Percentiles rank a stretch among this genome's conserved stretches.
Evolutionary conservation across 2,113 vertebrate genomes (phyloP).

Genomic region (Ancistrus triradiatus): DNA sequence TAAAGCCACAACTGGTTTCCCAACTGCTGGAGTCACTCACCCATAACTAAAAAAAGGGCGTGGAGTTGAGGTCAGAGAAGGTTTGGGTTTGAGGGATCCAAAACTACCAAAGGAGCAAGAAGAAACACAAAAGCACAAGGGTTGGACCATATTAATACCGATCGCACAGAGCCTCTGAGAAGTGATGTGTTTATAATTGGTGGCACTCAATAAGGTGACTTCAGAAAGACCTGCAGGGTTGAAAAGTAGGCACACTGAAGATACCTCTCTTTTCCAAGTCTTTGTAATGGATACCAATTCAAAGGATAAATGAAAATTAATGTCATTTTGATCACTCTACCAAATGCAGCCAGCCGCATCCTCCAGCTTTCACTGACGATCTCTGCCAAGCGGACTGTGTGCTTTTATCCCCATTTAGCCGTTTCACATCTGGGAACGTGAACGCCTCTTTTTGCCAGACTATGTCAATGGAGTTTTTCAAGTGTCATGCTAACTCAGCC

Average conservation of each 20-base stretch:
- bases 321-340: too few relatives aligned
- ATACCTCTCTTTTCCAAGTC: constrained; percentile 9
- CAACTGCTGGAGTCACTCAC: background rate
- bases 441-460: too few relatives aligned
- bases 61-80: constrained; percentile 10
- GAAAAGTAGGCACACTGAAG: background rate
- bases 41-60: constrained; percentile 5
- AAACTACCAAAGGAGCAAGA: constrained; percentile 34
- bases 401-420: too few relatives aligned
- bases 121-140: constrained; percentile 17
- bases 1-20: constrained; percentile 5
- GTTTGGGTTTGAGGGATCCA: constrained; percentile 11
- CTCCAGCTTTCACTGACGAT: too few relatives aligned
- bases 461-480: too few relatives aligned
- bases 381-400: too few relatives aligned
- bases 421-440: too few relatives aligned
- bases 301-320: too few relatives aligned
- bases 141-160: constrained; percentile 7
- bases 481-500: too few relatives aligned
- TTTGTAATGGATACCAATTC: constrained; percentile 15
- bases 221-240: constrained; percentile 24
- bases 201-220: constrained; percentile 22
- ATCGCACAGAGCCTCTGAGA: constrained; percentile 20
- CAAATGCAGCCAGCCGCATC: too few relatives aligned
- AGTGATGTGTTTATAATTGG: constrained; percentile 15